Evolutionary conservation across 2,113 vertebrate genomes (phyloP).

Genomic region (Anas platyrhynchos): DNA sequence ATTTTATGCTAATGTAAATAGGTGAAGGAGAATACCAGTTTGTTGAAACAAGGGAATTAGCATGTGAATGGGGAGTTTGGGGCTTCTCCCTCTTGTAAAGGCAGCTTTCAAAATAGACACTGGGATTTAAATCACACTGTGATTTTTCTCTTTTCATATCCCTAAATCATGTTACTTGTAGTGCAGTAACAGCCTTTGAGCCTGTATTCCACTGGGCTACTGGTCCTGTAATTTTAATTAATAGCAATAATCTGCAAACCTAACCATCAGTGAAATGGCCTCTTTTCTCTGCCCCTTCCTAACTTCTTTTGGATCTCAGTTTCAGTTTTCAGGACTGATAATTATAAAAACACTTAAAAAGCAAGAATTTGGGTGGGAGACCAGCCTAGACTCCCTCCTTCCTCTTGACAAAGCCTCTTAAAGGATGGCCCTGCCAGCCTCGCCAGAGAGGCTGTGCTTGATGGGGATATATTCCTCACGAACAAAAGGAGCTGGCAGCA

Average conservation of each 20-base stretch:
- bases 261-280: background rate
- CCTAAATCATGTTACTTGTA: constrained; percentile 14
- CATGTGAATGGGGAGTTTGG: constrained; percentile 41
- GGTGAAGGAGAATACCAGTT: constrained; percentile 40
- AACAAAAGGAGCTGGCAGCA: background rate
- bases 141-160: constrained; percentile 29
- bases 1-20: constrained; percentile 48
- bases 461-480: background rate
- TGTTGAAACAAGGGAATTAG: constrained; percentile 56
- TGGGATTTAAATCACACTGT: background rate
- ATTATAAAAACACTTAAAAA: background rate
- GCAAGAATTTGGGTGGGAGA: background rate
- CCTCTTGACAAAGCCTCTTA: background rate
- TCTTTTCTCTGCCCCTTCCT: background rate
- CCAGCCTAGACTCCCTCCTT: background rate
- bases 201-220: background rate
- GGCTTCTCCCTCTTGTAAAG: constrained; percentile 22
- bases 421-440: background rate
- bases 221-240: constrained; percentile 19
- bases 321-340: background rate
- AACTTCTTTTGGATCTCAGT: background rate
- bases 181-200: constrained; percentile 14
- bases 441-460: background rate
- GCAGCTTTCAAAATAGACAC: constrained; percentile 18
- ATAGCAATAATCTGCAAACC: background rate